Conservation (phyloP, 2,797 vertebrate species). For the Sebastes reedi region DNA sequence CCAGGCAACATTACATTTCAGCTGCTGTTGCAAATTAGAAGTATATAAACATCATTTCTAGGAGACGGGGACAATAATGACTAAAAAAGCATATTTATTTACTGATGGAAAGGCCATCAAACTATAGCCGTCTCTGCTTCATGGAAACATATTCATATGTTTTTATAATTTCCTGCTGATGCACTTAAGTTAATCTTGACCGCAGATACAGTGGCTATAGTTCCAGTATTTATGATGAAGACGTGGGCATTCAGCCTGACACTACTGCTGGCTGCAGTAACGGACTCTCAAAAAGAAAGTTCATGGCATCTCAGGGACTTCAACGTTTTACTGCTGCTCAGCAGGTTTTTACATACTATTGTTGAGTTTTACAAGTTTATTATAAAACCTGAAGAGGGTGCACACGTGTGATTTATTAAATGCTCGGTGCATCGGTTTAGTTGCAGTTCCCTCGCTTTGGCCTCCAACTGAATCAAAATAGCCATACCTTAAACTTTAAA, state of each 20-base stretch:
- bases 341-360: constrained; percentile 49
- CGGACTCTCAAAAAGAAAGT: background rate
- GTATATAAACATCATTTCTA: background rate
- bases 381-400: constrained; percentile 42
- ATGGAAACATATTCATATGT: background rate
- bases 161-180: background rate
- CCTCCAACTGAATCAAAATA: constrained; percentile 22
- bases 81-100: background rate
- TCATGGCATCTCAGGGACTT: background rate
- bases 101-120: background rate
- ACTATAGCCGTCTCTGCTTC: background rate
- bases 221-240: background rate
- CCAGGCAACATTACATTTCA: background rate
- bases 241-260: background rate
- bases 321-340: constrained; percentile 42
- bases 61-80: background rate
- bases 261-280: background rate
- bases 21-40: background rate
- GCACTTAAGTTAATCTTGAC: background rate
- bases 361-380: constrained; percentile 59
- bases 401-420: constrained; percentile 51
- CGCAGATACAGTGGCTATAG: background rate
- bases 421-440: constrained; percentile 1
- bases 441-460: background rate
- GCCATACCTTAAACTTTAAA: background rate